Base-by-base conservation (phyloP, 2,113 vertebrate genomes). In the Cynoglossus semilaevis region DNA sequence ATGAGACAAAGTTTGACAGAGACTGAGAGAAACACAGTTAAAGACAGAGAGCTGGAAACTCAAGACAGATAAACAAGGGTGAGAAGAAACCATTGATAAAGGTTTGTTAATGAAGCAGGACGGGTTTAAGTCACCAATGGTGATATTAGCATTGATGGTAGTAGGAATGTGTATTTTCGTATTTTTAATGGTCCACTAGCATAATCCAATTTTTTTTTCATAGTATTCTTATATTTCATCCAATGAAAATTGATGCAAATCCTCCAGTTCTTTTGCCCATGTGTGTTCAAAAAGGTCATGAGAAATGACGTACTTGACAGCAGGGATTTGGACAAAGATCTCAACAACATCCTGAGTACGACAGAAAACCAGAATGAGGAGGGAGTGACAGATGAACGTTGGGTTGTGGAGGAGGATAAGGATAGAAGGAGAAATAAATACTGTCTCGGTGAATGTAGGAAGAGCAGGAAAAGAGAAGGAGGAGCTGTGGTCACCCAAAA, bases 1-100 rank as follows among this genome's bases (percentile, higher is more conserved):
- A 77, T 74, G 72, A 76, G 71, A 72, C 67, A 40, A 29, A 29
- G 63, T 57, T 69, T 64, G 63, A 78, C 67, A 74, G 73, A 79
- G 29, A 65, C 48, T 6, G 57, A 73, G 41, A 60, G 51, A 63
- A 45, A 48, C 40, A 45, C 18, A 19, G 61, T 55, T 16, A 19
- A 59, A 67, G 47, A 36, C 67, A 75, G 46, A 66, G 63, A 72
- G 67, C 57, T 54, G 74, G 67, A 68, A 74, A 66, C 78, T 59
- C 17, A 17, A 56, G 58, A 5, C 6, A 11, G 17, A 17, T 34
- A 48, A 74, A 68, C 67, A 53, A 16, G 15, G 70, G 36, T 5
- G 14, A 51, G 53, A 42, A 9, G 29, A 58, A 71, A 51, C 10
- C 58, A 46, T n/a, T n/a, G n/a, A n/a, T n/a, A n/a, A n/a, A n/a